These are phyloP conservation scores for Myotis yumanensis DNA, from an alignment of 2,113 vertebrate genomes.

Conservation along the genomic window DNA sequence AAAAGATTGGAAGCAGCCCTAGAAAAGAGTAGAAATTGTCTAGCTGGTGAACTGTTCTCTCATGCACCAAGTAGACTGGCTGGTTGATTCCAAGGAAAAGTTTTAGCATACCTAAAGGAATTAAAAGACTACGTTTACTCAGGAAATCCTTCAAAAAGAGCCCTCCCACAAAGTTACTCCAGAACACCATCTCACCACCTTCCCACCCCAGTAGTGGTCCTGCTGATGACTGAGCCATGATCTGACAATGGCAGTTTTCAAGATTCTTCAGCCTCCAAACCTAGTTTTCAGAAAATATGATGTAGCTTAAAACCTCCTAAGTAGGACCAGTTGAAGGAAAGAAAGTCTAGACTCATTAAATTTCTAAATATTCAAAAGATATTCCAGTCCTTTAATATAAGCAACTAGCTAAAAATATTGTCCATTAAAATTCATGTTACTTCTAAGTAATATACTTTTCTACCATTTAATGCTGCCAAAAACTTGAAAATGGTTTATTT, in stretches of 20 bases:
- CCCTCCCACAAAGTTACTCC: background rate
- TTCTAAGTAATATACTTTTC: constrained; percentile 12
- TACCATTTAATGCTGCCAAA: background rate
- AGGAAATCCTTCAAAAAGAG: background rate
- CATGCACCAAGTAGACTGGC: background rate
- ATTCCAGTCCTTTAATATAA: background rate
- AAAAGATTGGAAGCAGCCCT: background rate
- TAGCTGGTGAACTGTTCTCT: background rate
- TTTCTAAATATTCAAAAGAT: constrained; percentile 23
- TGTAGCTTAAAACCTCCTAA: background rate
- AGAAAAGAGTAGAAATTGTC: background rate
- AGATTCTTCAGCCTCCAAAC: constrained; percentile 14
- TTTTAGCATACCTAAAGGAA: background rate
- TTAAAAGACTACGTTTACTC: background rate
- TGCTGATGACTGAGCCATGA: background rate
- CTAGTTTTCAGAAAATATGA: constrained; percentile 4
- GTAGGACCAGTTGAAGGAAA: background rate
- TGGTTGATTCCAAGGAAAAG: background rate
- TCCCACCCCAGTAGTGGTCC: background rate
- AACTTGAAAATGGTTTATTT: background rate
- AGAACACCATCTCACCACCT: background rate
- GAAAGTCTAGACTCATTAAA: constrained; percentile 6
- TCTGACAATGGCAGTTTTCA: background rate
- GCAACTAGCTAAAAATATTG: background rate
- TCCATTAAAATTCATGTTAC: background rate